Evolutionary conservation across 2,797 vertebrate genomes (phyloP).

Genomic region (Diplodus sargus): DNA sequence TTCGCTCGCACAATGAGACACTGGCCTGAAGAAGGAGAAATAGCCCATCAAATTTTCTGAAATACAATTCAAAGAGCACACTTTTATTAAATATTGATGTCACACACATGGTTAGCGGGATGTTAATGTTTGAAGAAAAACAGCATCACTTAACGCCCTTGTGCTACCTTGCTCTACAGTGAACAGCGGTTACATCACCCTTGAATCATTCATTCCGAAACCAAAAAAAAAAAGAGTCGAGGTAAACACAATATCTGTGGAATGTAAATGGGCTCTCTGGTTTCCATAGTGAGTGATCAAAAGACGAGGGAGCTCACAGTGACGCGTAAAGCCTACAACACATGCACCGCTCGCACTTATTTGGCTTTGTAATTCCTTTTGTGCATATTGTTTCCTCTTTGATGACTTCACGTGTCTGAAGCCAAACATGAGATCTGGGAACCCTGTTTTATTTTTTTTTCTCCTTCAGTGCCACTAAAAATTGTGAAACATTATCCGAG

Average conservation of each 20-base stretch:
- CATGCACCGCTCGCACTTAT: slow-evolving; percentile 20
- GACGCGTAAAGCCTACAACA: slow-evolving; percentile 23
- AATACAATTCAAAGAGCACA: slow-evolving; percentile 65
- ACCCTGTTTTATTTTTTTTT: not conserved
- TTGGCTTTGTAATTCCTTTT: slow-evolving; percentile 43
- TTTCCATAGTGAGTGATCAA: slow-evolving; percentile 54
- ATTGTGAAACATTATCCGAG: slow-evolving; percentile 14
- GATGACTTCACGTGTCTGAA: slow-evolving; percentile 20
- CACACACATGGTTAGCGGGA: slow-evolving; percentile 60
- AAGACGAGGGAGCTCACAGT: slow-evolving; percentile 38
- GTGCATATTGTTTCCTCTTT: slow-evolving; percentile 31
- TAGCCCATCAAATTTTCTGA: slow-evolving; percentile 60
- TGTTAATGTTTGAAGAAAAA: slow-evolving; percentile 62
- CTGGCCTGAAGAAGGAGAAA: slow-evolving; percentile 59
- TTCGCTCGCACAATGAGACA: slow-evolving; percentile 49
- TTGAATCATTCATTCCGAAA: slow-evolving; percentile 76
- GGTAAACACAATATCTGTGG: slow-evolving; percentile 71
- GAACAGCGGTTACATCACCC: slow-evolving; percentile 77
- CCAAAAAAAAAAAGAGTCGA: slow-evolving; percentile 53
- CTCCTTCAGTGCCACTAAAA: not conserved
- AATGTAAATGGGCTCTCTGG: slow-evolving; percentile 54
- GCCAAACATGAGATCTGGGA: slow-evolving; percentile 1
- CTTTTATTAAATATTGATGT: slow-evolving; percentile 74
- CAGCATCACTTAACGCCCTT: slow-evolving; percentile 57
- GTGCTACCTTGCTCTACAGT: slow-evolving; percentile 70